Base-by-base conservation (phyloP, 2,888 invertebrate genomes). In the Andricus quercusramuli region DNA sequence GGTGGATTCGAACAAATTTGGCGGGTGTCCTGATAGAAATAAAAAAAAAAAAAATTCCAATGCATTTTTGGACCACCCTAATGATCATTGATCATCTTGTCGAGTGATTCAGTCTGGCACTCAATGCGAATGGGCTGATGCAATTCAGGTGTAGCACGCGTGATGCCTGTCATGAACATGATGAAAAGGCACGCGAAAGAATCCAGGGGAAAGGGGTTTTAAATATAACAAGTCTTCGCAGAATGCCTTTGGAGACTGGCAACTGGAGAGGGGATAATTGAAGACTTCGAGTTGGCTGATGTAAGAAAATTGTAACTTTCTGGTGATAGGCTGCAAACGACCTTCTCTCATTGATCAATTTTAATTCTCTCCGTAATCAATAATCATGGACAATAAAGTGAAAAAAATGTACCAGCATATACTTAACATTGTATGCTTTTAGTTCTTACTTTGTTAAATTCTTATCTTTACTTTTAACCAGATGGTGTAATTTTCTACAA, bases 291-390 rank as follows among this genome's bases (percentile, higher is more conserved):
- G 44, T 25, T 74, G 70, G 70, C 70, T 74, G 70, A 74, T 74
- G 70, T 74, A 74, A 74, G 70, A 74, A 70, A 51, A 74, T 74
- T 32, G 51, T 56, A 51, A 25, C 70, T 51, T 74, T 74, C 70
- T 51, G 51, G 29, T 47, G 29, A 70, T 70, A 29, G 70, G 51
- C 47, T 70, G 1, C n/a, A 32, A 74, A 51, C 5, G 51, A 74
- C 70, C 70, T 74, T 74, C 70, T 29, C 29, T 11, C 29, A 56
- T 29, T 20, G n/a, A 74, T 77, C 70, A 78, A 65, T 68, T 78
- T 83, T 78, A 83, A 83, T 78, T 78, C 77, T 70, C 77, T 77
- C 78, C 80, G 78, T 80, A 80, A 81, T 80, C 80, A 81, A 79
- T 64, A 70, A 56, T 56, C 20, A n/a, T 56, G 2, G n/a, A n/a